Percentiles rank a stretch among this genome's conserved stretches.
These are phyloP conservation scores for Lophotis ruficrista DNA, from an alignment of 2,113 vertebrate genomes.

Conservation along the genomic window DNA sequence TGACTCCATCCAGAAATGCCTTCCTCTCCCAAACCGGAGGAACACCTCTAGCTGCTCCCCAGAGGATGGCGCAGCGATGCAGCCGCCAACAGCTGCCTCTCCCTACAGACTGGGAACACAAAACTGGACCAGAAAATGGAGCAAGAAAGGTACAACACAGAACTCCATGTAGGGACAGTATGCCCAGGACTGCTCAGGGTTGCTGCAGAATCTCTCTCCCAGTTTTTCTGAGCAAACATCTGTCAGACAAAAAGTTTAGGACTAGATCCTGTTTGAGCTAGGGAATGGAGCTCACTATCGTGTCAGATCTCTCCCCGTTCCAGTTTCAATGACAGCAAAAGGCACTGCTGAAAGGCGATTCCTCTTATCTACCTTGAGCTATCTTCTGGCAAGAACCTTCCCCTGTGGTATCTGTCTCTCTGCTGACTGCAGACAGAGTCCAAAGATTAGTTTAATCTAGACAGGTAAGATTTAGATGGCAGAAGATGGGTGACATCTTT, in stretches of 20 bases:
- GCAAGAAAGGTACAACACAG: fast-evolving
- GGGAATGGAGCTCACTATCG: background rate
- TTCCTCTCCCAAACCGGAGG: background rate
- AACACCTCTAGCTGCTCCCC: background rate
- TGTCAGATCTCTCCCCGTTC: background rate
- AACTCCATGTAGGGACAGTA: background rate
- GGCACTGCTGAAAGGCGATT: background rate
- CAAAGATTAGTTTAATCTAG: background rate
- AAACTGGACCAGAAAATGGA: background rate
- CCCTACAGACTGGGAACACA: too few species aligned
- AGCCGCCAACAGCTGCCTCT: background rate
- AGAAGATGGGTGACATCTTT: background rate
- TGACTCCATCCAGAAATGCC: background rate
- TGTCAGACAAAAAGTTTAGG: background rate
- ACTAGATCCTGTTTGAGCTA: background rate
- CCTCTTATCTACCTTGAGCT: background rate
- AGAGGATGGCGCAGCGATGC: background rate
- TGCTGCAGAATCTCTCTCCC: too few species aligned
- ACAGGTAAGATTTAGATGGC: background rate
- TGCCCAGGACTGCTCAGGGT: background rate
- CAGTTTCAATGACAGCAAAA: background rate
- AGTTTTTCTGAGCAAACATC: background rate
- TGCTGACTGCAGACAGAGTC: background rate
- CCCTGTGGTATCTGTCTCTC: background rate
- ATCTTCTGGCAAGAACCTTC: background rate